These are phyloP conservation scores for Mormyrus proboscirostris DNA, from an alignment of 2,797 vertebrate species.

Conservation along the genomic window DNA sequence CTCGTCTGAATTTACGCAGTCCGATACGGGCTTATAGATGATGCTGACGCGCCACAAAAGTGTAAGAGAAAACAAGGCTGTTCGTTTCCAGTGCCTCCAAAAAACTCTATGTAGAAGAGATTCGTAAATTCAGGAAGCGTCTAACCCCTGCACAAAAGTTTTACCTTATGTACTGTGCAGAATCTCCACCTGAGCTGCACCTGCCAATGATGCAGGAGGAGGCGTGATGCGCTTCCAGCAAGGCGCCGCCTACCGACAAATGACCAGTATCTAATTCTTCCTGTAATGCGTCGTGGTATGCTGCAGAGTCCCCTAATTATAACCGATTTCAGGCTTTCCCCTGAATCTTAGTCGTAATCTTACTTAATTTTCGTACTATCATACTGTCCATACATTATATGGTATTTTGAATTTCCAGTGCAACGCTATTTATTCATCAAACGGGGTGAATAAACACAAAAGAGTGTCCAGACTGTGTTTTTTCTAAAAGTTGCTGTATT, in stretches of 20 bases:
- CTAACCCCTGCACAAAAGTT: neutral
- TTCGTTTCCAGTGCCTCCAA: neutral
- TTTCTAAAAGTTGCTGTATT: neutral
- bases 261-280: neutral
- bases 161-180: neutral
- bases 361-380: neutral
- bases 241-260: neutral
- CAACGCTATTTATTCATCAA: neutral
- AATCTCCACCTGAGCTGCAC: neutral
- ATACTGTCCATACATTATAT: neutral
- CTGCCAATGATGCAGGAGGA: neutral
- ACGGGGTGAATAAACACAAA: neutral
- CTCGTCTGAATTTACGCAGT: neutral
- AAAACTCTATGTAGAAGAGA: neutral
- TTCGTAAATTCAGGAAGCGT: neutral
- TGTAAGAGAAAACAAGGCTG: neutral
- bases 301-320: neutral
- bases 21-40: neutral
- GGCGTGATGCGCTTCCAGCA: neutral
- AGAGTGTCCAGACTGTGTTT: neutral
- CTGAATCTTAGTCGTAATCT: neutral
- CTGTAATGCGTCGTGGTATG: neutral
- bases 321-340: neutral
- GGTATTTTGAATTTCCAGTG: neutral
- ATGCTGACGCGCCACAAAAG: neutral